These are phyloP conservation scores for Meteorus cinctellus DNA, from an alignment of 2,888 invertebrate species.

Conservation along the genomic window DNA sequence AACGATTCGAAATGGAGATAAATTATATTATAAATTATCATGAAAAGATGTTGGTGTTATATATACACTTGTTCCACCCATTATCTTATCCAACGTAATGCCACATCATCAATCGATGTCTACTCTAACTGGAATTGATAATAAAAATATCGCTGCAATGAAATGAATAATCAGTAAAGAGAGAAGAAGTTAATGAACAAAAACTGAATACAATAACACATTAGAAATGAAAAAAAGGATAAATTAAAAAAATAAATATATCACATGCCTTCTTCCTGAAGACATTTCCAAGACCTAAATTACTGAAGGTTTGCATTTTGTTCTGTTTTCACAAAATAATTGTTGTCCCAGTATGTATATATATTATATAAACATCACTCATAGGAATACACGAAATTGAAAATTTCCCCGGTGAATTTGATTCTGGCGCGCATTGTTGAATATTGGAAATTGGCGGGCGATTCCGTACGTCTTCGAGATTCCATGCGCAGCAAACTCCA, in stretches of 20 bases:
- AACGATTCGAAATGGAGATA: slow-evolving; percentile 3
- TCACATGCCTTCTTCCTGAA: slow-evolving; percentile 68
- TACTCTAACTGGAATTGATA: background rate
- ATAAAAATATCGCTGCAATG: slow-evolving; percentile 24
- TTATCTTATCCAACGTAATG: slow-evolving; percentile 17
- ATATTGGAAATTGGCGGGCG: slow-evolving; percentile 26
- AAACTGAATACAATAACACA: slow-evolving; percentile 11
- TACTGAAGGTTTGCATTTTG: slow-evolving; percentile 68
- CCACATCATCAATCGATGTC: slow-evolving; percentile 15
- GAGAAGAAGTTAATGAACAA: slow-evolving; percentile 13
- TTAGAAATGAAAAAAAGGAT: slow-evolving; percentile 19
- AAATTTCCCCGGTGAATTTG: slow-evolving; percentile 9
- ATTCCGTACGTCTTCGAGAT: slow-evolving; percentile 9
- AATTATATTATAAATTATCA: slow-evolving; percentile 12
- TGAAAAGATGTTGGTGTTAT: slow-evolving; percentile 3
- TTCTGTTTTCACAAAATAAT: slow-evolving; percentile 45
- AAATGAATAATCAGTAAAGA: background rate
- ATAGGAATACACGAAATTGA: slow-evolving; percentile 14
- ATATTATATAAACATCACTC: background rate
- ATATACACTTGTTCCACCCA: background rate
- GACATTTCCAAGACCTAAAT: slow-evolving; percentile 66
- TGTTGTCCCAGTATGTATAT: background rate
- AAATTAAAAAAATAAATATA: slow-evolving; percentile 14
- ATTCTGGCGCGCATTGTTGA: slow-evolving; percentile 23
- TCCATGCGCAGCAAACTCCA: slow-evolving; percentile 19